Evolutionary conservation across 2,888 invertebrate genomes (phyloP), one percentile per base, ranked within the genome.

Genomic region (Brenthis ino): DNA sequence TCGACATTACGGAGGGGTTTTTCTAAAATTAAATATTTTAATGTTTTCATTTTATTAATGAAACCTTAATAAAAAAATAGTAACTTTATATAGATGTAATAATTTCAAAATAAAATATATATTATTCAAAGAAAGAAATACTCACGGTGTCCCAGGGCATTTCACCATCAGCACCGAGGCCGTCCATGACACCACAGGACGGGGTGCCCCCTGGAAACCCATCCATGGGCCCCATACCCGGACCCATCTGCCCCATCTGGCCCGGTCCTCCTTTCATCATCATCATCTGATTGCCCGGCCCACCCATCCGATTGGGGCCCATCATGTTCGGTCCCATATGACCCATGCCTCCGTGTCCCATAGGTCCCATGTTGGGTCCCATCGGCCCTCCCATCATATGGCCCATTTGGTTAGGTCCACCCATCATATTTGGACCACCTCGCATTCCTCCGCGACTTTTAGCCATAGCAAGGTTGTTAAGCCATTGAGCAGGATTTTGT

Each of bases 401-500:
- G 2, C 89, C 86, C 90, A 91, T 90, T 77, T 91, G 92, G 73
- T 88, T 91, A 5, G 91, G 93, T 64, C 89, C 94, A 69, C 88
- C 93, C 93, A 88, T 93, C 93, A 89, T 93, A 79, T 86, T 93
- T 70, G 91, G 93, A 4, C 91, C 92, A 13, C 93, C 93, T 6
- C 95, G 91, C 84, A 94, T 94, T 63, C 94, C 94, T 43, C 95
- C 94, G 75, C 96, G 94, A 76, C 95, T 95, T 83, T 96, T 96
- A 79, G 96, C 95, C 94, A 96, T 95, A 57, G 96, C 95, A 63
- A 96, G 93, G 82, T 95, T 96, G 83, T 96, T 96, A 53, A 96
- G 89, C 96, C 96, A 96, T 81, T 96, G 96, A 33, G 96, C 95
- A 63, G 96, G 96, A 82, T 96, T 97, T 82, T 97, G 97, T 79